These are phyloP conservation scores for Glyphotaelius pellucidus DNA, from an alignment of 2,888 invertebrate species.

Conservation along the genomic window DNA sequence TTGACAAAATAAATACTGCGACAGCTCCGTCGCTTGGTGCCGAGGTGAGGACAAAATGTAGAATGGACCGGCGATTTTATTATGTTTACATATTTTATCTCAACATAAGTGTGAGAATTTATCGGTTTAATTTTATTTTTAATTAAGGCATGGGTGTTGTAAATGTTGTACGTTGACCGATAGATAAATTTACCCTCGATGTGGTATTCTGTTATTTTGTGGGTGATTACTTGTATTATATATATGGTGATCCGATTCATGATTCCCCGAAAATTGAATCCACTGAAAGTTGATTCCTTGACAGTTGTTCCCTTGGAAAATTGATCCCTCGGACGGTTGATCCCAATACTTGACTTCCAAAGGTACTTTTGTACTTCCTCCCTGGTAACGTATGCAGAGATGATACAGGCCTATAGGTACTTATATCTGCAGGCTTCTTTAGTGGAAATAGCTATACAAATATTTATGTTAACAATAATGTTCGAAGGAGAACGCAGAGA, in stretches of 20 bases:
- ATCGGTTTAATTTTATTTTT: constrained; percentile 7
- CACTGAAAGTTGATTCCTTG: no score
- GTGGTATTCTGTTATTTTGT: neutral
- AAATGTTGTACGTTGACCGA: neutral
- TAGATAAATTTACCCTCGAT: neutral
- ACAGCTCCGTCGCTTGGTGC: neutral
- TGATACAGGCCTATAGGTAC: no score
- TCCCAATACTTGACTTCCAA: no score
- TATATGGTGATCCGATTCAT: neutral
- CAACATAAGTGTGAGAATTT: neutral
- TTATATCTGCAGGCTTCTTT: no score
- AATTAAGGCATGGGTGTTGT: neutral
- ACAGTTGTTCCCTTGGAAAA: no score
- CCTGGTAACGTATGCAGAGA: no score
- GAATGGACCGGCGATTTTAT: neutral
- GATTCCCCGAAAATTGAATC: no score
- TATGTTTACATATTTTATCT: constrained; percentile 12
- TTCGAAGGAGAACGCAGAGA: no score
- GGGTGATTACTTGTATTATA: neutral
- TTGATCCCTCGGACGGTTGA: no score
- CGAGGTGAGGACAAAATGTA: neutral
- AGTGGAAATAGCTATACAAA: no score
- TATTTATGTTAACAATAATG: no score
- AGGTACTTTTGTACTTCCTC: no score
- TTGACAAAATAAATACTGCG: constrained; percentile 1